Evolutionary conservation across 2,888 invertebrate genomes (phyloP), one percentile per base, ranked within the genome.

Genomic region (Brachyopa scutellaris): DNA sequence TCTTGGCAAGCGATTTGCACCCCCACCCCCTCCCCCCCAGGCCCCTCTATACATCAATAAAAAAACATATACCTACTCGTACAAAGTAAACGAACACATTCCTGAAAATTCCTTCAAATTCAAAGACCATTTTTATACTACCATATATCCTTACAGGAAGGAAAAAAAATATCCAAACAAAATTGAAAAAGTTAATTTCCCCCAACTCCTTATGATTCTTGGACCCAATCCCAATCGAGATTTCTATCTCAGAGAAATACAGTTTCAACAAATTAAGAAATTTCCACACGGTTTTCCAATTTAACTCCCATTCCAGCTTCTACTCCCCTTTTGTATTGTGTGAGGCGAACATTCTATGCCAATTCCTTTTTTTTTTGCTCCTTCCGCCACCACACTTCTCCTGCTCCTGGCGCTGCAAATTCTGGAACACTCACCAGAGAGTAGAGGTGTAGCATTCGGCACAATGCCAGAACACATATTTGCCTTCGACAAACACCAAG

Each of bases 221-320:
- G 26, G 29, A n/a, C 61, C 19, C 5, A 38, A 26, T 38, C 38
- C 36, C 61, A 45, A 53, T 53, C 61, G 29, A 29, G 59, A 76
- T 69, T 61, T 21, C 29, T 53, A 67, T 45, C 29, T 6, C 13
- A 13, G 29, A 47, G 17, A 72, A 67, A 59, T 53, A 67, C 74
- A 57, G 62, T 74, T 67, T 69, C 55, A 74, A 67, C 79, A 74
- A 74, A 80, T 80, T 80, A 80, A 74, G 74, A 69, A 80, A 80
- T 80, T 80, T 80, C 79, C 79, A 74, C 74, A 80, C 74, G 74
- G 79, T 74, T 74, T 74, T 74, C 74, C 74, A 80, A 74, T 80
- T 74, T 69, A 57, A 36, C 61, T 47, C 33, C 26, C 11, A 11
- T 11, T 55, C 26, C 7, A 17, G 33, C 51, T 64, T 13, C 38